Conservation (phyloP, 2,888 invertebrate species). For the Ophion obscuratus region DNA sequence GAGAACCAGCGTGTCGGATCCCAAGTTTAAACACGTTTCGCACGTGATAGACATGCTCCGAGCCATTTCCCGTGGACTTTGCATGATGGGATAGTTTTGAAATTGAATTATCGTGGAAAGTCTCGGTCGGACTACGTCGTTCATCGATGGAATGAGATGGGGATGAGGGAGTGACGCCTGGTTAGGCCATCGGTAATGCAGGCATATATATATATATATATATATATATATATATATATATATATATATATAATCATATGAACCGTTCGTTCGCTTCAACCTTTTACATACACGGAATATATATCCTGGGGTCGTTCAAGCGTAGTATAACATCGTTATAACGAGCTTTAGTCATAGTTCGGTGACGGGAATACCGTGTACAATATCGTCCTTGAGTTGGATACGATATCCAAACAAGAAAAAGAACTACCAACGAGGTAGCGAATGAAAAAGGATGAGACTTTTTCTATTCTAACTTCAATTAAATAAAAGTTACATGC, state of each 20-base stretch:
- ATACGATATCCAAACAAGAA: conserved; percentile 36
- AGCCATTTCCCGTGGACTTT: conserved; percentile 29
- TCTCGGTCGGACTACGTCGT: conserved; percentile 21
- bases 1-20: background rate
- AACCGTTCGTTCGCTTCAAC: conserved; percentile 51
- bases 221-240: no score
- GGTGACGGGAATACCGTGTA: conserved; percentile 58
- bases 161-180: conserved; percentile 5
- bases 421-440: conserved; percentile 4
- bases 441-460: background rate
- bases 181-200: conserved; percentile 27
- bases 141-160: conserved; percentile 32
- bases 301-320: conserved; percentile 30
- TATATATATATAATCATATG: background rate
- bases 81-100: conserved; percentile 53
- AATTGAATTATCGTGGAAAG: conserved; percentile 60
- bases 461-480: conserved; percentile 8
- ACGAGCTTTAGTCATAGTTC: conserved; percentile 56
- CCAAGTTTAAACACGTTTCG: conserved; percentile 13
- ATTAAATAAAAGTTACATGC: conserved; percentile 29
- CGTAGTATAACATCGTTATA: conserved; percentile 62
- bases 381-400: conserved; percentile 11
- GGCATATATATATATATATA: background rate
- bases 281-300: conserved; percentile 14
- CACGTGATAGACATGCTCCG: conserved; percentile 23